Evolutionary conservation across 2,888 invertebrate genomes (phyloP).

Genomic region (Prosapia bicincta): DNA sequence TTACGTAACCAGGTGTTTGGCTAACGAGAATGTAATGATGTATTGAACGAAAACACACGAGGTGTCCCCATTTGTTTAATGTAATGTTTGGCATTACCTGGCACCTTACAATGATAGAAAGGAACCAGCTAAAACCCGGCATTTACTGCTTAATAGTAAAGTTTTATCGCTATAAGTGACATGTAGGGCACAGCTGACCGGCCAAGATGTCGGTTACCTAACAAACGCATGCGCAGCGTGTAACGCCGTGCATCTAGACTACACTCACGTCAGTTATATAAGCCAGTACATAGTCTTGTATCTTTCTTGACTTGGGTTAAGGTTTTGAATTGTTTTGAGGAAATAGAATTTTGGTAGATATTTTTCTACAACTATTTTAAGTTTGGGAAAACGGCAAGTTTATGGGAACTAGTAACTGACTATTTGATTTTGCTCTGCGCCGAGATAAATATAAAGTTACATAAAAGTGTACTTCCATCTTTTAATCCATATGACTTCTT

Average conservation of each 20-base stretch:
- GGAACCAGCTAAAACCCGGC: not conserved
- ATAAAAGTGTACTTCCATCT: no score
- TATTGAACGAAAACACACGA: not conserved
- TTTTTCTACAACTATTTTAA: no score
- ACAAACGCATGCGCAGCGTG: not conserved
- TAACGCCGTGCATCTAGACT: not conserved
- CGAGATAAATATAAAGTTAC: no score
- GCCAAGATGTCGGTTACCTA: not conserved
- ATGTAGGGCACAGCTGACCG: not conserved
- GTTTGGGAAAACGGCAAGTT: no score
- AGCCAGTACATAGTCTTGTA: not conserved
- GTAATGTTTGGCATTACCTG: not conserved
- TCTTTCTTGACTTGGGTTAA: not conserved
- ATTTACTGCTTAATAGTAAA: not conserved
- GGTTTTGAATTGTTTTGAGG: not conserved
- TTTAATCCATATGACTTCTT: no score
- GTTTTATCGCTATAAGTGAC: not conserved
- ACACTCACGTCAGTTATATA: not conserved
- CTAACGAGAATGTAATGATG: not conserved
- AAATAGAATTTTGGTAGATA: no score
- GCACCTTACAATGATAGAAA: not conserved
- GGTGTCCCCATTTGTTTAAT: not conserved
- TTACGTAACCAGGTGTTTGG: no score
- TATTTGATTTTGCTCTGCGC: no score
- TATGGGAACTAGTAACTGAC: no score